Conservation (phyloP, 2,888 invertebrate species). For the Harmothoe impar region DNA sequence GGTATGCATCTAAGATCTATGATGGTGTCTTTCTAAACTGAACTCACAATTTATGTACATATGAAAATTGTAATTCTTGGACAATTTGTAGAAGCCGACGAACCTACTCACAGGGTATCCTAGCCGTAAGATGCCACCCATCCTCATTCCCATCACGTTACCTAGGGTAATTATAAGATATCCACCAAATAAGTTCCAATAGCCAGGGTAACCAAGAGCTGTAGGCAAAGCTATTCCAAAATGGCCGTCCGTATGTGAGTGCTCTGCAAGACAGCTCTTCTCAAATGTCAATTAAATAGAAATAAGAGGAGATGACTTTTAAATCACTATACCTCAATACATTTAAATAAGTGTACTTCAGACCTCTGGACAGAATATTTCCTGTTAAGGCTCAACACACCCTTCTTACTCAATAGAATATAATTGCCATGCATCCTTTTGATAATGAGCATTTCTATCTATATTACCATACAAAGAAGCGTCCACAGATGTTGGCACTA, state of each 20-base stretch:
- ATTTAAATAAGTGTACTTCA: neutral
- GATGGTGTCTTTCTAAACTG: neutral
- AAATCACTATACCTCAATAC: conserved; percentile 12
- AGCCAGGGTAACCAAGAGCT: neutral
- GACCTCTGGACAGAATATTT: neutral
- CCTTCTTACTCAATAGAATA: neutral
- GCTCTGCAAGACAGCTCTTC: neutral
- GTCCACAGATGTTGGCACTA: neutral
- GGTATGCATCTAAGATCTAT: too few species aligned
- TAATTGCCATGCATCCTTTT: neutral
- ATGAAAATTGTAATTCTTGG: neutral
- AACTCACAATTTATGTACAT: neutral
- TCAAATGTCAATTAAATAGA: neutral
- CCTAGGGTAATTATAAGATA: neutral
- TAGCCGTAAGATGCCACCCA: neutral
- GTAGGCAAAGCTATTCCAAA: neutral
- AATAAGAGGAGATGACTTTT: neutral
- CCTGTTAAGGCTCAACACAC: conserved; percentile 9
- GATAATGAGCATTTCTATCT: neutral
- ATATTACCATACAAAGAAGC: neutral
- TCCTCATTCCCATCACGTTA: neutral
- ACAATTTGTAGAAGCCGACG: neutral
- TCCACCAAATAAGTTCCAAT: neutral
- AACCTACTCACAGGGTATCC: neutral
- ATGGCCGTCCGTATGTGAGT: conserved; percentile 16